Base-by-base conservation (phyloP, 1,140 invertebrate genomes). In the Euwallacea similis region DNA sequence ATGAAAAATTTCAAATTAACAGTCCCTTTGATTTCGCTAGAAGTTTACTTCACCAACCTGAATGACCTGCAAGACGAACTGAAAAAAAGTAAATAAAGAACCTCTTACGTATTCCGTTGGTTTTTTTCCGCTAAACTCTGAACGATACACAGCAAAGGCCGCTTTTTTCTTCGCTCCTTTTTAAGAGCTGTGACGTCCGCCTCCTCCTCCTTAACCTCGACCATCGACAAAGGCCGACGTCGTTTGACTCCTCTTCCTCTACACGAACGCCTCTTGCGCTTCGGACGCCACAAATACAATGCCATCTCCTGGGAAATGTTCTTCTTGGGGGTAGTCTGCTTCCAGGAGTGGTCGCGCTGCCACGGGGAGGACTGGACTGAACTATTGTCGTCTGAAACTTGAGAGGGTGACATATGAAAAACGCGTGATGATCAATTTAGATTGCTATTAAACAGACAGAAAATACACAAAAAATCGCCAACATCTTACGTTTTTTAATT, bases 291-390 rank as follows among this genome's bases (percentile, higher is more conserved):
- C 80, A 91, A 93, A 77, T 87, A 90, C 76, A 93, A 88, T 76
- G 87, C 86, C 82, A 93, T 85, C 81, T 91, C 89, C 76, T 86
- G 88, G 69, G 89, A 91, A 56, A 90, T 84, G 79, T 89, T 88
- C 44, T 87, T 87, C 66, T 88, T 87, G 43, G 93, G 92, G 73
- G 86, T 84, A 42, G 86, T 83, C 81, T 94, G 92, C 80, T 94
- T 94, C 91, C 92, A 94, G 76, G 89, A 90, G 80, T 93, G 92
- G 81, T 95, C 92, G 72, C 92, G 85, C 81, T 93, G 91, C 91
- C 92, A 93, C 66, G 92, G 92, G 76, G 92, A 94, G 54, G 92
- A 94, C 78, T 94, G 91, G 75, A 94, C 87, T 44, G 92, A 94
- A 76, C 91, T 93, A 83, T 93, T 94, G 80, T 94, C 92, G 85